Percentiles rank a stretch among this genome's conserved stretches.
Evolutionary conservation across 1,140 invertebrate genomes (phyloP).

Genomic region (Penaeus vannamei): DNA sequence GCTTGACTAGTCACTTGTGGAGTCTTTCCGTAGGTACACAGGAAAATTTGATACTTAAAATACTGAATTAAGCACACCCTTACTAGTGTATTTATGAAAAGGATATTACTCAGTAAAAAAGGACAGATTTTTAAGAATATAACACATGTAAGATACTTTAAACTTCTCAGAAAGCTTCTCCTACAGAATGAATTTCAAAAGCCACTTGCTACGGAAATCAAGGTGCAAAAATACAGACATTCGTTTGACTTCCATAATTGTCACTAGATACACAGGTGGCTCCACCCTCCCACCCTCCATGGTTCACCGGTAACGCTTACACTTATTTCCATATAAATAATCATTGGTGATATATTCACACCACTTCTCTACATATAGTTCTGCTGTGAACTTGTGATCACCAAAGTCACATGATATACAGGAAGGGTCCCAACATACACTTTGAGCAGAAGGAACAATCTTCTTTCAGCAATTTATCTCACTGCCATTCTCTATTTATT

Average conservation of each 20-base stretch:
- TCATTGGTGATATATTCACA: conserved; percentile 32
- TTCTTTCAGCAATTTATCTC: conserved; percentile 50
- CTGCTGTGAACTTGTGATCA: conserved; percentile 44
- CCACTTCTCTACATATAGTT: conserved; percentile 37
- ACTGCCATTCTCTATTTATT: conserved; percentile 42
- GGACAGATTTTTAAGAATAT: conserved; percentile 50
- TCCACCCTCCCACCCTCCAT: conserved; percentile 21
- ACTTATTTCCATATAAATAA: conserved; percentile 28
- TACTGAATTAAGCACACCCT: conserved; percentile 60
- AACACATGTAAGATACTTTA: conserved; percentile 43
- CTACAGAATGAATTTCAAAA: conserved; percentile 32
- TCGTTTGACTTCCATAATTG: conserved; percentile 49
- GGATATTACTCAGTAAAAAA: conserved; percentile 47
- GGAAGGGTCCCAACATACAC: conserved; percentile 52
- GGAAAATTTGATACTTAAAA: conserved; percentile 51
- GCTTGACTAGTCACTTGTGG: conserved; percentile 63
- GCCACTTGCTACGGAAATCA: conserved; percentile 55
- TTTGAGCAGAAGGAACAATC: conserved; percentile 64
- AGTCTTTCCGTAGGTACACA: conserved; percentile 58
- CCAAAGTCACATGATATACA: conserved; percentile 38
- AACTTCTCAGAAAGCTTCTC: conserved; percentile 24
- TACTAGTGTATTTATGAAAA: conserved; percentile 49
- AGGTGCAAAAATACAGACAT: conserved; percentile 57
- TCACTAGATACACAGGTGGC: conserved; percentile 27
- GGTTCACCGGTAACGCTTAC: conserved; percentile 39